phyloP scores from a whole-genome alignment of 2,888 invertebrate genomes.

The Torymus aiolomorphi region DNA sequence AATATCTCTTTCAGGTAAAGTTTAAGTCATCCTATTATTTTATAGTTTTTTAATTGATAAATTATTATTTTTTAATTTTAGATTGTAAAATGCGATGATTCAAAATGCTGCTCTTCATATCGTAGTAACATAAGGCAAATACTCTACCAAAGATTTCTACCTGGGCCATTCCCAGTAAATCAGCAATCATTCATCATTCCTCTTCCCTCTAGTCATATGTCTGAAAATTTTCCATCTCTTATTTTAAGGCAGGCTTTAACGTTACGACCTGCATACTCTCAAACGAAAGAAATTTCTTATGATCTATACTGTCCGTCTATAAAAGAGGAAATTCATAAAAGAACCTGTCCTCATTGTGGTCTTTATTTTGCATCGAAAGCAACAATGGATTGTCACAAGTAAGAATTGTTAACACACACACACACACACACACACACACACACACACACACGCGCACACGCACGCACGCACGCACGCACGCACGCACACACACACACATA shows the following conservation, averaged over 20 bases:
- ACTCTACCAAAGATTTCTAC: slow-evolving; percentile 31
- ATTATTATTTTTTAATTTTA: too few relatives aligned
- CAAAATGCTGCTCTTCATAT: slow-evolving; percentile 58
- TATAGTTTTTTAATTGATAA: too few relatives aligned
- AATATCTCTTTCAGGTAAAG: too few relatives aligned
- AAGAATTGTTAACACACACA: too few relatives aligned
- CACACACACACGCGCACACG: too few relatives aligned
- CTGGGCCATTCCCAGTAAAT: slow-evolving; percentile 30
- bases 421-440: too few relatives aligned
- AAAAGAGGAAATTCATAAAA: slow-evolving; percentile 5
- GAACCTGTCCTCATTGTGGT: slow-evolving; percentile 20
- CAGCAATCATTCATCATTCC: slow-evolving; percentile 23
- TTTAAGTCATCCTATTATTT: too few relatives aligned
- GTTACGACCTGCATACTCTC: slow-evolving; percentile 10
- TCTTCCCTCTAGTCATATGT: not conserved
- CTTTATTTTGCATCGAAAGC: slow-evolving; percentile 17
- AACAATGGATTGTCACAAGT: slow-evolving; percentile 5
- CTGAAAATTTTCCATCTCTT: slow-evolving; percentile 14
- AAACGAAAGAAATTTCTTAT: slow-evolving; percentile 28
- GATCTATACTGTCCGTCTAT: slow-evolving; percentile 27
- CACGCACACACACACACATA: too few relatives aligned
- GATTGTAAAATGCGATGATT: slow-evolving; percentile 52
- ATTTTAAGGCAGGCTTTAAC: slow-evolving; percentile 12
- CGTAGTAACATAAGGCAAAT: slow-evolving; percentile 40
- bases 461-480: too few relatives aligned